Conservation (phyloP, 2,797 vertebrate species). For the Dipus sagitta region DNA sequence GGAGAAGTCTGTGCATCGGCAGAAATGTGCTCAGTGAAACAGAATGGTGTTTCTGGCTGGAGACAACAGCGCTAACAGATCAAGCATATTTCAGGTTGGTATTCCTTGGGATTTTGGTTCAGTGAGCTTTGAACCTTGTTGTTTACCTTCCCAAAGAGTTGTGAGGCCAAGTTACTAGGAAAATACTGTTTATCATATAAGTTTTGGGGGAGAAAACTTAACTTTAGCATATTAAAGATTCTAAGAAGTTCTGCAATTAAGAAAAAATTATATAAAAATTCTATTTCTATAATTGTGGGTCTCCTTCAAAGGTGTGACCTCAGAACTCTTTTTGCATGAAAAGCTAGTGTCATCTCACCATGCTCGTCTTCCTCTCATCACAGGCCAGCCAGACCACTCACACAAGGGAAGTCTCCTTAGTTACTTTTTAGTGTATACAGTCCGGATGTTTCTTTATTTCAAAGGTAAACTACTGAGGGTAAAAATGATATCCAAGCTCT, state of each 20-base stretch:
- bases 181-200: background rate
- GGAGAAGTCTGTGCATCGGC: background rate
- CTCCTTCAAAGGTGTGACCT: conserved; percentile 30
- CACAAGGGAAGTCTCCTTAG: background rate
- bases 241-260: conserved; percentile 42
- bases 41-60: conserved; percentile 15
- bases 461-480: background rate
- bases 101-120: conserved; percentile 5
- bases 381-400: background rate
- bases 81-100: background rate
- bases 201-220: background rate
- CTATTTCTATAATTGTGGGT: conserved; percentile 17
- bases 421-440: conserved; percentile 21
- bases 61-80: background rate
- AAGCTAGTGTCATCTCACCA: background rate
- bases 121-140: background rate
- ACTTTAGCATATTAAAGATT: background rate
- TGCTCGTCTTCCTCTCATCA: conserved; percentile 10
- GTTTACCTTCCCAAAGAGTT: background rate
- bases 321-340: conserved; percentile 31
- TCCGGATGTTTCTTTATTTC: background rate
- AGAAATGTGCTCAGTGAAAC: background rate
- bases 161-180: background rate
- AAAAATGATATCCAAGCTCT: background rate
- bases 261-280: background rate